Evolutionary conservation across 2,888 invertebrate species (phyloP), one percentile per base, ranked within the genome.

Genomic region (Eurois occulta): DNA sequence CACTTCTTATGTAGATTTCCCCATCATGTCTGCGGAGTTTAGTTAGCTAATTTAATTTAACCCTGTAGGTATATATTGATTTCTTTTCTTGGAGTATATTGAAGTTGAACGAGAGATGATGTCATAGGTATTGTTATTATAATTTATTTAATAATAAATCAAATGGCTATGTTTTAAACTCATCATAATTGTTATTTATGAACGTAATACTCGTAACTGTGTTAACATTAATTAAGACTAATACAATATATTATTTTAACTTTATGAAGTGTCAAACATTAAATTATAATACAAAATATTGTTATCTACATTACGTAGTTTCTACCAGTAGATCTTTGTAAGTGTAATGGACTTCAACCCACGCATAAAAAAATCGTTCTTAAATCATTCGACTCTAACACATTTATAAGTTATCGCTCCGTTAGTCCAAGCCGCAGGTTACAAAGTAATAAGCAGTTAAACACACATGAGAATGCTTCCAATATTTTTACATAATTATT

Each of bases 391-490:
- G 80, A 88, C 94, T 94, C 93, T 88, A 91, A 86, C 75, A 82
- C 82, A 85, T 91, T 89, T 86, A 77, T 85, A 92, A 91, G 89
- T 91, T 91, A 92, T 92, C 89, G 89, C 91, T 91, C 95, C 94
- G 95, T 94, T 94, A 94, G 93, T 91, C 88, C 88, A 75, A 91
- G 94, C 95, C 94, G 58, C 88, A 84, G 93, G 94, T 90, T 89
- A 94, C 91, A 91, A 93, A 91, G 94, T 95, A 96, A 95, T 95
- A 94, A 94, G 92, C 92, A 94, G 92, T 92, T 95, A 94, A 95
- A 95, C 91, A 94, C 90, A 95, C 93, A 94, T 88, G 91, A 91
- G 89, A 92, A 90, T 86, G 89, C 92, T 91, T 91, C 89, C 94
- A 94, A 94, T 94, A 94, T 92, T 94, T 86, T 92, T 94, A 93